Evolutionary conservation across 1,140 invertebrate genomes (phyloP).

Genomic region (Cotesia glomerata): DNA sequence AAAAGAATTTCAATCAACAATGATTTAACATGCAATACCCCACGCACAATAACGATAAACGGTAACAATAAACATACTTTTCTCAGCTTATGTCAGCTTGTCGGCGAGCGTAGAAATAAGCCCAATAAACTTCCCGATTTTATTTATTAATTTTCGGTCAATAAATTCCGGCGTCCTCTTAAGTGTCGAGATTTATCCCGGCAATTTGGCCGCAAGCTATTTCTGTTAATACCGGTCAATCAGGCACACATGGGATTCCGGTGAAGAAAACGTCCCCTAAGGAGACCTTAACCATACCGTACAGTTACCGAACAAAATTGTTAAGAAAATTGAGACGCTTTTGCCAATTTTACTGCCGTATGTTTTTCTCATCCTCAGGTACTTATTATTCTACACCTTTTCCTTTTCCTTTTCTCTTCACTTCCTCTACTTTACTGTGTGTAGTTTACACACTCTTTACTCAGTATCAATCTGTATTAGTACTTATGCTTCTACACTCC

Average conservation of each 20-base stretch:
- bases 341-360: slow-evolving; percentile 9
- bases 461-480: too few relatives aligned
- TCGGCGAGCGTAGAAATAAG: too few relatives aligned
- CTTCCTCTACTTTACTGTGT: background rate
- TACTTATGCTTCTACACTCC: background rate
- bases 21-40: too few relatives aligned
- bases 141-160: background rate
- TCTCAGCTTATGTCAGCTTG: too few relatives aligned
- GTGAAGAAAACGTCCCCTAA: slow-evolving; percentile 3
- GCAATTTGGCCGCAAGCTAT: slow-evolving; percentile 11
- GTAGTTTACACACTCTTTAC: slow-evolving; percentile 17
- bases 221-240: slow-evolving; percentile 25
- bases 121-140: too few relatives aligned
- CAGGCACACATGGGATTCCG: slow-evolving; percentile 21
- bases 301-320: slow-evolving; percentile 6
- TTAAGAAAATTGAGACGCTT: slow-evolving; percentile 37
- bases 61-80: too few relatives aligned
- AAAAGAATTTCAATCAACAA: too few relatives aligned
- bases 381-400: background rate
- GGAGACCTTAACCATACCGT: background rate
- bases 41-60: too few relatives aligned
- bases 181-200: slow-evolving; percentile 6
- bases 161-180: background rate
- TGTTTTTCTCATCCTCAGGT: background rate
- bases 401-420: slow-evolving; percentile 14